Conservation (phyloP, 2,113 vertebrate species). For the Eolophus roseicapilla region DNA sequence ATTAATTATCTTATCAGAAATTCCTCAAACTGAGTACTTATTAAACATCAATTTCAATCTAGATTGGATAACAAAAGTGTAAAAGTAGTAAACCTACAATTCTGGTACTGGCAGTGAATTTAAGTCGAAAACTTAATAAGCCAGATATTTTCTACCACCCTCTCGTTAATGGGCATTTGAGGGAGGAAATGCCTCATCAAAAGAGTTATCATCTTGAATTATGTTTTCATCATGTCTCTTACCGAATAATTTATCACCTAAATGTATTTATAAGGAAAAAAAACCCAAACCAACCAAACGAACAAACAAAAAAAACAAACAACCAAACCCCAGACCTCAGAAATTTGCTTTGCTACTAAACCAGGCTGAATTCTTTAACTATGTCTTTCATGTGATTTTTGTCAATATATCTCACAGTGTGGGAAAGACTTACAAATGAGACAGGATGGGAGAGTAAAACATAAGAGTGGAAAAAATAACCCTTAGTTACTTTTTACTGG, state of each 20-base stretch:
- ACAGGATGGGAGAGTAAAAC: not conserved
- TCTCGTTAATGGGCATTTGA: not conserved
- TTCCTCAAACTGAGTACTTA: not conserved
- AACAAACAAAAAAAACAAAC: not conserved
- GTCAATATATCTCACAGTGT: not conserved
- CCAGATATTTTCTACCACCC: not conserved
- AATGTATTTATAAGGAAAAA: not conserved
- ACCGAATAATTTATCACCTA: slow-evolving; percentile 2
- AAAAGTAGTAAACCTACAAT: not conserved
- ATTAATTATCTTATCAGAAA: slow-evolving; percentile 9
- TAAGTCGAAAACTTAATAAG: not conserved
- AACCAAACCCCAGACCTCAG: not conserved
- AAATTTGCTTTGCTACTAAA: not conserved
- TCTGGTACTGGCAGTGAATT: not conserved
- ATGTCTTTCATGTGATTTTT: not conserved
- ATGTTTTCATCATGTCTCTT: not conserved
- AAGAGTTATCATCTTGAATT: not conserved
- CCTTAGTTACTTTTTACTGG: not conserved
- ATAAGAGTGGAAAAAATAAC: not conserved
- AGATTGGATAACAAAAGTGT: not conserved
- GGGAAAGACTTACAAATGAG: not conserved
- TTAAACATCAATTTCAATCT: not conserved
- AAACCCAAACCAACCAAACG: fast-evolving
- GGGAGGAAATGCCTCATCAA: not conserved
- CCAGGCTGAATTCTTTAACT: not conserved